Base-by-base conservation (phyloP, 2,797 vertebrate genomes). In the Bovichtus variegatus region DNA sequence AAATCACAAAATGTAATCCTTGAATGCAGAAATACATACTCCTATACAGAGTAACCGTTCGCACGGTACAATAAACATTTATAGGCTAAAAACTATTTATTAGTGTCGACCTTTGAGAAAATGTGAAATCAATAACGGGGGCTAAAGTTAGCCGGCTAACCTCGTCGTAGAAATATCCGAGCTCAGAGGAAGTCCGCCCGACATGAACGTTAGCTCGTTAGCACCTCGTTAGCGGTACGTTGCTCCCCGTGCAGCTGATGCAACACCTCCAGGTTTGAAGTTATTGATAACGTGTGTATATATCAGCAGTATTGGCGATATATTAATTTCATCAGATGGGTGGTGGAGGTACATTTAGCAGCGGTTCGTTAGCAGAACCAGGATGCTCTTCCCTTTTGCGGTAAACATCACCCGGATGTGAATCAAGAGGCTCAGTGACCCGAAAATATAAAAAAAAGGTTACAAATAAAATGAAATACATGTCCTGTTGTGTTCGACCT, bases 71-170 rank as follows among this genome's bases (percentile, higher is more conserved):
- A 11, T 0, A 29, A 12, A 16, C 19, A 15, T 11, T 1, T 5
- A 8, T 13, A 6, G 4, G 9, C 7, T 0, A 2, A 5, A 36
- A 0, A 6, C 1, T 6, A 2, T 8, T 2, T 9, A n/a, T 36
- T 11, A 2, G 19, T 8, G 34, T 15, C 43, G 51, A 25, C 21
- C 19, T 64, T 51, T n/a, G 7, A 10, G 18, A 49, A 13, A 34
- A 21, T 19, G 38, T 53, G 27, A 55, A 58, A 71, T 66, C 34
- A 71, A 80, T 72, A 82, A 60, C 27, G 55, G 23, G 36, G 49
- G 88, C 85, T 91, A 91, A 85, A 72, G 85, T 80, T 91, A 90
- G 89, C 84, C 67, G 38, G 87, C 92, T 93, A 93, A 92, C 91
- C 92, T 93, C 91, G 87, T 90, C 89, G 83, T 60, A 58, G 85